phyloP scores from a whole-genome alignment of 2,797 vertebrate species.

The Sorex maritimensis region DNA sequence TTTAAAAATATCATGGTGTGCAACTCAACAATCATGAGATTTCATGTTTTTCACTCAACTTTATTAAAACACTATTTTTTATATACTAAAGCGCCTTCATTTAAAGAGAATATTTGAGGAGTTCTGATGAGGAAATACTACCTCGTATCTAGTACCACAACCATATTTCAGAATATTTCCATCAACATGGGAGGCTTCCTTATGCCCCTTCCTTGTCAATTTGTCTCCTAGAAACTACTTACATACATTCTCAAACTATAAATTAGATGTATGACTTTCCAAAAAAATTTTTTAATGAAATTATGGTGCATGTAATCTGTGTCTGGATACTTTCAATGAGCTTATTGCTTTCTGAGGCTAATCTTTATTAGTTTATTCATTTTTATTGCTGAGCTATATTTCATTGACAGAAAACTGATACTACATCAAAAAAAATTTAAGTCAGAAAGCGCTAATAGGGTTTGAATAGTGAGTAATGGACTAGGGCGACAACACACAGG shows the following conservation, averaged over 20 bases:
- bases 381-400: background rate
- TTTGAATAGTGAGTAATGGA: background rate
- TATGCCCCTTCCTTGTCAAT: background rate
- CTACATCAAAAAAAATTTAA: background rate
- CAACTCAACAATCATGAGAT: background rate
- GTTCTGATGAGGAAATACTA: constrained; percentile 37
- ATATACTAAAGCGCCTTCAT: background rate
- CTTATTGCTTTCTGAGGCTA: background rate
- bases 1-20: background rate
- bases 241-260: constrained; percentile 42
- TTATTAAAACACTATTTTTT: constrained; percentile 4
- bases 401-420: background rate
- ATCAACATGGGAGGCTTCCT: background rate
- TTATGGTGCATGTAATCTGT: constrained; percentile 30
- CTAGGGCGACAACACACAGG: too few relatives aligned
- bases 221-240: constrained; percentile 2
- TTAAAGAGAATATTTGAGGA: background rate
- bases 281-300: constrained; percentile 6
- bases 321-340: constrained; percentile 45
- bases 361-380: background rate
- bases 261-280: constrained; percentile 41
- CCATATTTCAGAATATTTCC: background rate
- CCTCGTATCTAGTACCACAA: background rate
- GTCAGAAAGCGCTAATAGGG: background rate
- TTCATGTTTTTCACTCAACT: background rate